Evolutionary conservation across 2,113 vertebrate genomes (phyloP).

Genomic region (Scomber japonicus): DNA sequence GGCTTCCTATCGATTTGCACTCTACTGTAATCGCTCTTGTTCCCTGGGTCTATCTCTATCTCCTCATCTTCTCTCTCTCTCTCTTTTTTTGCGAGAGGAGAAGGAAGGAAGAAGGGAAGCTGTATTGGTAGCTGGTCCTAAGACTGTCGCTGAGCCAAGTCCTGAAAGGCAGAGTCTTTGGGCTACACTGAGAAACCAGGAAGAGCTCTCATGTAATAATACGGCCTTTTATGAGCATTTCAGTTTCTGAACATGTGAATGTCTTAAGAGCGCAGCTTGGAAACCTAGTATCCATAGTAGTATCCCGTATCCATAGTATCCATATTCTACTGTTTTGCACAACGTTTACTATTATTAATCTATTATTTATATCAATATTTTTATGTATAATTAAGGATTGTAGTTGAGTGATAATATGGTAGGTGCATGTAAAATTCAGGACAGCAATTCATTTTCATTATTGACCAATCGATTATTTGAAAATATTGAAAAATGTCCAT

Average conservation of each 20-base stretch:
- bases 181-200: constrained; percentile 6
- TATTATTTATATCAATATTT: not conserved
- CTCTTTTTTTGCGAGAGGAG: constrained; percentile 29
- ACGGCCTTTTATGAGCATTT: not conserved
- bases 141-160: constrained; percentile 28
- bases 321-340: not conserved
- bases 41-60: constrained; percentile 55
- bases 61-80: constrained; percentile 43
- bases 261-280: not conserved
- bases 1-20: constrained; percentile 82
- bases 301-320: constrained; percentile 6
- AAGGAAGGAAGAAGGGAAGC: constrained; percentile 47
- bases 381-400: not conserved
- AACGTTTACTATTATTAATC: not conserved
- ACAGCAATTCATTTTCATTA: too few species aligned
- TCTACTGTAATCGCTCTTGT: constrained; percentile 78
- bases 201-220: not conserved
- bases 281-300: not conserved
- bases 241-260: constrained; percentile 4
- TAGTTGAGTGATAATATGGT: not conserved
- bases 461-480: too few species aligned
- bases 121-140: constrained; percentile 27
- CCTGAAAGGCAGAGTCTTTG: constrained; percentile 12
- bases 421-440: not conserved
- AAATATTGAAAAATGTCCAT: too few species aligned